phyloP scores from a whole-genome alignment of 1,140 invertebrate species.

The Glomeris maerens region DNA sequence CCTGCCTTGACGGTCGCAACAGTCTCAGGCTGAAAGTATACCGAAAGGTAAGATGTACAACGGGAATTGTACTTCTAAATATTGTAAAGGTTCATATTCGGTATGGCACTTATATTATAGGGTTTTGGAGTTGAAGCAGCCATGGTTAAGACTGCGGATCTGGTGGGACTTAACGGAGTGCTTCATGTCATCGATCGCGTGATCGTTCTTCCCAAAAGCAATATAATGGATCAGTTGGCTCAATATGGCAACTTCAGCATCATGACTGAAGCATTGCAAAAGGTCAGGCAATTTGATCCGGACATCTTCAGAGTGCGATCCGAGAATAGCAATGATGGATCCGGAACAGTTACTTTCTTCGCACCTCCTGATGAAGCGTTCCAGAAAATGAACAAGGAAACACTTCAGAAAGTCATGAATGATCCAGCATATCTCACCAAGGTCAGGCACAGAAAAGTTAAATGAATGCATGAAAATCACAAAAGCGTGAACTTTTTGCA shows the following conservation, averaged over 20 bases:
- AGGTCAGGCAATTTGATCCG: conserved; percentile 23
- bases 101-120: conserved; percentile 8
- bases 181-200: conserved; percentile 40
- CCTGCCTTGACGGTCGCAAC: conserved; percentile 31
- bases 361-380: conserved; percentile 38
- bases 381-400: conserved; percentile 18
- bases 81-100: not conserved
- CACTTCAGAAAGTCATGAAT: conserved; percentile 25
- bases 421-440: conserved; percentile 27
- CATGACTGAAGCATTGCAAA: conserved; percentile 31
- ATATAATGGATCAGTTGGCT: conserved; percentile 32
- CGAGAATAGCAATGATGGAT: conserved; percentile 12
- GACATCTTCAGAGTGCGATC: conserved; percentile 22
- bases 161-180: conserved; percentile 39
- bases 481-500: not conserved
- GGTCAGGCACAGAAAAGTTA: conserved; percentile 17
- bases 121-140: conserved; percentile 34
- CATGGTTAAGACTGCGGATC: conserved; percentile 31
- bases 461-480: not conserved
- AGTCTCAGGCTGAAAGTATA: conserved; percentile 33
- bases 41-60: conserved; percentile 21
- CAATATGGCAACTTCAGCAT: conserved; percentile 32
- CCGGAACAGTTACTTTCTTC: conserved; percentile 35
- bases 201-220: conserved; percentile 33
- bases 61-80: not conserved